Percentiles rank a stretch among this genome's conserved stretches.
Conservation (phyloP, 2,113 vertebrate genomes). For the Oryzias woworae region DNA sequence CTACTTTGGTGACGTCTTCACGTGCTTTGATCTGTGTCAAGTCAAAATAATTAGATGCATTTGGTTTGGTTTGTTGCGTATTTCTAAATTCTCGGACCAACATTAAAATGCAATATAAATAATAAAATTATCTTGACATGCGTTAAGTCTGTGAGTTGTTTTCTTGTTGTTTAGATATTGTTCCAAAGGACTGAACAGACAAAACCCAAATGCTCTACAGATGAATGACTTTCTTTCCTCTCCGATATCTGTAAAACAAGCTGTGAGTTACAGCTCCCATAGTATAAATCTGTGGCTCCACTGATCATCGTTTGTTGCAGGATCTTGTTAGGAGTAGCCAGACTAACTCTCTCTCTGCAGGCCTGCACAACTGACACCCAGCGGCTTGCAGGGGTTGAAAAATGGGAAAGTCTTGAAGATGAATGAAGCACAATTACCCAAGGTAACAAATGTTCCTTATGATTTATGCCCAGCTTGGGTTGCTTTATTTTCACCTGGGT, state of each 20-base stretch:
- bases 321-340: conserved; percentile 21
- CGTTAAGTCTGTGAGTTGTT: background rate
- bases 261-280: background rate
- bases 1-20: conserved; percentile 12
- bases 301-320: conserved; percentile 23
- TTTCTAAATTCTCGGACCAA: no score
- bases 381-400: conserved; percentile 66
- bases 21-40: conserved; percentile 6
- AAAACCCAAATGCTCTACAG: background rate
- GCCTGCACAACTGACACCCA: conserved; percentile 50
- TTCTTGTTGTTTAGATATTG: background rate
- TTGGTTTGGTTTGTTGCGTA: no score
- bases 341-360: conserved; percentile 35
- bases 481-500: conserved; percentile 74
- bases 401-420: conserved; percentile 73
- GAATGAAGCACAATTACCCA: conserved; percentile 76
- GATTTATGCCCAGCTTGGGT: conserved; percentile 80
- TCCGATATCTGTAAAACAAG: background rate
- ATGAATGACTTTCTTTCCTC: background rate
- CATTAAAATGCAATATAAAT: no score
- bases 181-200: background rate
- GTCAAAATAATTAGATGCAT: background rate
- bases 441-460: conserved; percentile 77
- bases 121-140: background rate
- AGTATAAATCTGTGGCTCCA: background rate